Conservation (phyloP, 1,140 invertebrate species). For the Drosophila yakuba region DNA sequence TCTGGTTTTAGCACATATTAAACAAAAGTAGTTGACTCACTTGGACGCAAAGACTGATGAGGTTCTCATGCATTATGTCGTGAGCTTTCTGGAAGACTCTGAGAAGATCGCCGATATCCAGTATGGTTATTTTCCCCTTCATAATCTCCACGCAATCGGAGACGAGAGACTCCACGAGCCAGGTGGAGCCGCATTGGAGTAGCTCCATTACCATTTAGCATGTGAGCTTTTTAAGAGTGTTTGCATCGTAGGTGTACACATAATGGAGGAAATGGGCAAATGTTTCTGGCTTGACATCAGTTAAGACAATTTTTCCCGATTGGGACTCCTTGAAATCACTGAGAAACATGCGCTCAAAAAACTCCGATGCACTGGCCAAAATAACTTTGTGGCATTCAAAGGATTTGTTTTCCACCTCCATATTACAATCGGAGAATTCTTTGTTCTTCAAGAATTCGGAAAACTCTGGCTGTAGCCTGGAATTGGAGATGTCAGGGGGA, state of each 20-base stretch:
- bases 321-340: constrained; percentile 24
- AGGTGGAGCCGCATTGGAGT: neutral
- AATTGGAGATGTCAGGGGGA: neutral
- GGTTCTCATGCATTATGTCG: neutral
- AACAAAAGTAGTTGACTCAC: neutral
- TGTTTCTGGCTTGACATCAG: constrained; percentile 7
- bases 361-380: constrained; percentile 30
- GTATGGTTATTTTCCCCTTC: accelerated
- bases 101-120: constrained; percentile 1
- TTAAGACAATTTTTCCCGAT: neutral
- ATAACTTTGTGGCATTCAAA: constrained; percentile 38
- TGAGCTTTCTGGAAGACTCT: neutral
- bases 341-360: constrained; percentile 36
- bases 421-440: constrained; percentile 35
- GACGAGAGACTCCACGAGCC: constrained; percentile 1
- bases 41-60: neutral
- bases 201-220: constrained; percentile 10
- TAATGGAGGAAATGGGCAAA: constrained; percentile 20
- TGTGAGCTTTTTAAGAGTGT: neutral
- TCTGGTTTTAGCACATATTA: too few relatives aligned
- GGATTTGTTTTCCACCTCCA: constrained; percentile 5
- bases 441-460: constrained; percentile 3
- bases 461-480: constrained; percentile 5
- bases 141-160: neutral
- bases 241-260: constrained; percentile 8